Conservation (phyloP, 2,888 invertebrate genomes). For the Spilosoma lubricipeda region DNA sequence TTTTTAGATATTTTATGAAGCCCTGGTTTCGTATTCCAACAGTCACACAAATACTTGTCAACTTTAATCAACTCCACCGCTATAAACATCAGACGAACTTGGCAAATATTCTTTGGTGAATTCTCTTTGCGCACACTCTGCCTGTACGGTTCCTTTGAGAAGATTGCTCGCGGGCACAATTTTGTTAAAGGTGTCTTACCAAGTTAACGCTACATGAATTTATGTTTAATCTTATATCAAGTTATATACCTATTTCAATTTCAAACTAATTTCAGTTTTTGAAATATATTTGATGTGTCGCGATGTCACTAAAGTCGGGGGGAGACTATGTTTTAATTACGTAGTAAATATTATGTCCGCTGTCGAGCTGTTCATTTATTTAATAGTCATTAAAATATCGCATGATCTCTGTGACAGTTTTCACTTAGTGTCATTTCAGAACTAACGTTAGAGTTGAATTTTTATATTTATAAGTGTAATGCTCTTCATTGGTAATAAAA, state of each 20-base stretch:
- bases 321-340: neutral
- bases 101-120: conserved; percentile 12
- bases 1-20: neutral
- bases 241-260: conserved; percentile 1
- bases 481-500: too few relatives aligned
- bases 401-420: too few relatives aligned
- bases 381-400: too few relatives aligned
- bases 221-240: conserved; percentile 1
- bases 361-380: neutral
- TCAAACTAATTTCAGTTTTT: neutral
- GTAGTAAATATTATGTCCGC: neutral
- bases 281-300: neutral
- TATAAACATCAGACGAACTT: conserved; percentile 15
- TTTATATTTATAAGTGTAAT: too few relatives aligned
- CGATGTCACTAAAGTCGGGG: neutral
- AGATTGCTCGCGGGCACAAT: conserved; percentile 18
- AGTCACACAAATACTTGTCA: conserved; percentile 6
- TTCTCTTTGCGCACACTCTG: conserved; percentile 14
- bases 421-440: too few relatives aligned
- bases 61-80: conserved; percentile 1
- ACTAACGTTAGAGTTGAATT: too few relatives aligned
- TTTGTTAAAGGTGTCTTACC: conserved; percentile 21
- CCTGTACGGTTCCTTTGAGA: conserved; percentile 8
- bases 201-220: conserved; percentile 15
- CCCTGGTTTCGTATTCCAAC: neutral